Evolutionary conservation across 2,888 invertebrate species (phyloP).

Genomic region (Aproaerema taeniolella): DNA sequence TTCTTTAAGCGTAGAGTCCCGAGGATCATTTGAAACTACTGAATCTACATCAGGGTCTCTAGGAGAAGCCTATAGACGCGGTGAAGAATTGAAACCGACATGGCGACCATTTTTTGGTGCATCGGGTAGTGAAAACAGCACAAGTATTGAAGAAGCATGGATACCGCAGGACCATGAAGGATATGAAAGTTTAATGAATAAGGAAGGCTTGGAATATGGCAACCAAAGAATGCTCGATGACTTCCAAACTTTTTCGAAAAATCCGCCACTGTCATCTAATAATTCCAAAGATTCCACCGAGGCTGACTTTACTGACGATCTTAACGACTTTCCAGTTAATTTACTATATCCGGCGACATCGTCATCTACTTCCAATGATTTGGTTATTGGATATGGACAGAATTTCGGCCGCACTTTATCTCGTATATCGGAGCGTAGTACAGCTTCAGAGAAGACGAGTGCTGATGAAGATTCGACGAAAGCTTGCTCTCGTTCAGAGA

Average conservation of each 20-base stretch:
- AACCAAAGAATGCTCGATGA: conserved; percentile 68
- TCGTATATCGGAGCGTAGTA: conserved; percentile 91
- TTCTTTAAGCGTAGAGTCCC: conserved; percentile 82
- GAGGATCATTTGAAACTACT: conserved; percentile 83
- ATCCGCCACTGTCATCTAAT: conserved; percentile 65
- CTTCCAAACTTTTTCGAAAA: conserved; percentile 68
- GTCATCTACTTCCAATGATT: conserved; percentile 77
- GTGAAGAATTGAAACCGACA: conserved; percentile 86
- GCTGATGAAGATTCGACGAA: conserved; percentile 92
- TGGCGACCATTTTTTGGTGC: conserved; percentile 91
- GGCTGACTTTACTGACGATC: conserved; percentile 84
- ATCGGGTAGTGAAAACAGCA: conserved; percentile 86
- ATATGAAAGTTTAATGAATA: conserved; percentile 73
- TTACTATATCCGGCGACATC: conserved; percentile 84
- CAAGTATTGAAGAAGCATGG: conserved; percentile 90
- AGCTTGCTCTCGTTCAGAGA: conserved; percentile 89
- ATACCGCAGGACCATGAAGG: conserved; percentile 85
- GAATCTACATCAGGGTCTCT: conserved; percentile 86
- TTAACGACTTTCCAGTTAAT: conserved; percentile 85
- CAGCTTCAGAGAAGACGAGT: conserved; percentile 92
- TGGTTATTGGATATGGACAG: conserved; percentile 83
- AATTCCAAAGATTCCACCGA: conserved; percentile 77
- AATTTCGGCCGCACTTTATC: conserved; percentile 89
- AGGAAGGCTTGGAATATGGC: conserved; percentile 64
- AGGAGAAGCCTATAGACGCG: conserved; percentile 82